phyloP scores from a whole-genome alignment of 1,140 invertebrate species.

The Drosophila ohnishii region DNA sequence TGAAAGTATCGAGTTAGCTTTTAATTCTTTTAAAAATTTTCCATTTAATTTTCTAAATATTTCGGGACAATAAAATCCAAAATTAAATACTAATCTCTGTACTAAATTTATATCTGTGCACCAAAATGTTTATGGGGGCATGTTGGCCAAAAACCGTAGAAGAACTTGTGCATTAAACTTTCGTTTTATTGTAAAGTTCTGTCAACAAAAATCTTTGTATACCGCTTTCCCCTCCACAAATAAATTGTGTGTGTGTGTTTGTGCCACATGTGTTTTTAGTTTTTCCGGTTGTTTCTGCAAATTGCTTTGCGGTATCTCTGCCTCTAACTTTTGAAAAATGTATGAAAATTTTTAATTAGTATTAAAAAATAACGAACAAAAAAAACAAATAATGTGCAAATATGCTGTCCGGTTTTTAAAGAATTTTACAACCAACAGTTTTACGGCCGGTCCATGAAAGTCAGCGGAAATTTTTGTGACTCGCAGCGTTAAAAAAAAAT shows the following conservation, averaged over 20 bases:
- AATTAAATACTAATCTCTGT: no score
- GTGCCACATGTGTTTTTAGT: slow-evolving; percentile 57
- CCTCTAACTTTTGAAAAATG: slow-evolving; percentile 68
- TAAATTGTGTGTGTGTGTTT: slow-evolving; percentile 39
- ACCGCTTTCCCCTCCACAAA: slow-evolving; percentile 37
- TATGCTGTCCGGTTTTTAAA: slow-evolving; percentile 33
- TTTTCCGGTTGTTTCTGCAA: slow-evolving; percentile 58
- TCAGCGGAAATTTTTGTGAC: slow-evolving; percentile 48
- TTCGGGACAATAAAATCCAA: not conserved
- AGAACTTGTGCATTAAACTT: slow-evolving; percentile 78
- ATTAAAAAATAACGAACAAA: slow-evolving; percentile 24
- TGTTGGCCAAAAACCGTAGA: slow-evolving; percentile 5
- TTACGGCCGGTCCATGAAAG: slow-evolving; percentile 43
- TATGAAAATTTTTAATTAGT: slow-evolving; percentile 74
- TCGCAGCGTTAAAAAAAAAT: slow-evolving; percentile 41
- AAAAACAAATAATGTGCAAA: slow-evolving; percentile 40
- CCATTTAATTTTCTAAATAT: fast-evolving
- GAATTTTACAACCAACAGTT: slow-evolving; percentile 8
- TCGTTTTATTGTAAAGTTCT: slow-evolving; percentile 78
- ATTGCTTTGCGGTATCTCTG: slow-evolving; percentile 50
- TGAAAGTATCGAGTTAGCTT: no score
- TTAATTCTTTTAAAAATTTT: no score
- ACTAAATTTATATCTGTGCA: slow-evolving; percentile 2
- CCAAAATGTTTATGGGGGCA: slow-evolving; percentile 37
- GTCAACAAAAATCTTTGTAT: slow-evolving; percentile 72